Percentiles rank a stretch among this genome's conserved stretches.
Evolutionary conservation across 2,797 vertebrate species (phyloP).

Genomic region (Onychomys arenicola): DNA sequence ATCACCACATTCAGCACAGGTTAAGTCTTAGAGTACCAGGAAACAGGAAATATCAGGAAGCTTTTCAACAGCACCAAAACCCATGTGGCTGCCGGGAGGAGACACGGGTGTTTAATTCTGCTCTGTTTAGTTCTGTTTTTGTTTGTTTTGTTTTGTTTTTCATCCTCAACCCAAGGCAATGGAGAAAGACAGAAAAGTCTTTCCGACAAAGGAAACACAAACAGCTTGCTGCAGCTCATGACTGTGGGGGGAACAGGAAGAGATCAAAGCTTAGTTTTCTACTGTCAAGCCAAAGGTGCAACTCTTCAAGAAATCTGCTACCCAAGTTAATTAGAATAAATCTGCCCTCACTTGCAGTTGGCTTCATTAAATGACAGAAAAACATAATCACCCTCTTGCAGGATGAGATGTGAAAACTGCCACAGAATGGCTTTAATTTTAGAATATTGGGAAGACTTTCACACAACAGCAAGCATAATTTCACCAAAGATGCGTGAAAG

Average conservation of each 20-base stretch:
- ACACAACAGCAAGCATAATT: constrained; percentile 67
- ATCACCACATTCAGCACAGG: not conserved
- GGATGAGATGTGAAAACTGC: not conserved
- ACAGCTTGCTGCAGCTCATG: not conserved
- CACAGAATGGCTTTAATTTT: constrained; percentile 66
- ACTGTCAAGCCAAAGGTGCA: constrained; percentile 31
- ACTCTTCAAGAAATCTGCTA: constrained; percentile 49
- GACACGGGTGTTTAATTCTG: not conserved
- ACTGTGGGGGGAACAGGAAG: not conserved
- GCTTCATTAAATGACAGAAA: constrained; percentile 62
- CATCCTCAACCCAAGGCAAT: not conserved
- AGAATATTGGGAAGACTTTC: constrained; percentile 60
- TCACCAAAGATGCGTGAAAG: constrained; percentile 62
- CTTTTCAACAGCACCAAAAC: not conserved
- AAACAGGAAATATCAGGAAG: not conserved
- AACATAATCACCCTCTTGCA: not conserved
- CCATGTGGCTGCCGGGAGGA: not conserved
- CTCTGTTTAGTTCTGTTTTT: not conserved
- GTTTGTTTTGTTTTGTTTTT: not conserved
- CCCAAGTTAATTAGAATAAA: constrained; percentile 71
- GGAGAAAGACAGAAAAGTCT: constrained; percentile 7
- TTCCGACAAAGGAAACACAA: constrained; percentile 31
- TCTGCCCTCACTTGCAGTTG: constrained; percentile 51
- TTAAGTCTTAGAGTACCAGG: not conserved
- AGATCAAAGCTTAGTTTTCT: constrained; percentile 51